A percentile compares a stretch with the other conserved stretches of the same genome.
Evolutionary conservation across 2,797 vertebrate genomes (phyloP).

Genomic region (Sebastes cheni): DNA sequence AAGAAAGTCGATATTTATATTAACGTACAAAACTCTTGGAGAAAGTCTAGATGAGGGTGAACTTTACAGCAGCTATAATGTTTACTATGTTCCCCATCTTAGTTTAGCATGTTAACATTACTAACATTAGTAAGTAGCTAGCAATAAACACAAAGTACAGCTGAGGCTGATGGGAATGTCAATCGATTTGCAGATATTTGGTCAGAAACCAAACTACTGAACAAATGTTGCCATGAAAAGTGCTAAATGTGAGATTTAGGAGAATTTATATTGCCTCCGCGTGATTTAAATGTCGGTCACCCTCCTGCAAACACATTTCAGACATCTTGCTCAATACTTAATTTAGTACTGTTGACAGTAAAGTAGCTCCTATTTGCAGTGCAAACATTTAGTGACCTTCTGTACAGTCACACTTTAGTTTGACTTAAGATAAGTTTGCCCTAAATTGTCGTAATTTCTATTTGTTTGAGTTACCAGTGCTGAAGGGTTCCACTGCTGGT

Average conservation of each 20-base stretch:
- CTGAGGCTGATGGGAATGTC: neutral
- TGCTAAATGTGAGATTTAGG: neutral
- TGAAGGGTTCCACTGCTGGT: neutral
- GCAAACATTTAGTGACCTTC: too few relatives aligned
- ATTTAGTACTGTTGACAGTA: too few relatives aligned
- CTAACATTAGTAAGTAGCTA: neutral
- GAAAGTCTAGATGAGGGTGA: neutral
- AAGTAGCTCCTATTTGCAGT: rapidly evolving
- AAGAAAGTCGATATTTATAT: neutral
- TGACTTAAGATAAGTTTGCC: too few relatives aligned
- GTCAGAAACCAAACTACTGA: neutral
- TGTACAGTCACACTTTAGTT: too few relatives aligned
- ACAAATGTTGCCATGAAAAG: neutral
- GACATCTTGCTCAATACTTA: too few relatives aligned
- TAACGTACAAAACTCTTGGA: neutral
- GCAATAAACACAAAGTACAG: neutral
- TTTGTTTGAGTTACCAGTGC: neutral
- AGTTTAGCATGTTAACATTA: neutral
- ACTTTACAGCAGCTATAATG: neutral
- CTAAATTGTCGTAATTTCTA: neutral
- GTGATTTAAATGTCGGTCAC: too few relatives aligned
- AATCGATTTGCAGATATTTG: neutral
- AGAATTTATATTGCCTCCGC: neutral
- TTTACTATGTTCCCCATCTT: neutral
- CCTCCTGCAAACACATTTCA: too few relatives aligned